A percentile compares a stretch with the other conserved stretches of the same genome.
Conservation (phyloP, 2,113 vertebrate genomes). For the Spheniscus mendiculus region DNA sequence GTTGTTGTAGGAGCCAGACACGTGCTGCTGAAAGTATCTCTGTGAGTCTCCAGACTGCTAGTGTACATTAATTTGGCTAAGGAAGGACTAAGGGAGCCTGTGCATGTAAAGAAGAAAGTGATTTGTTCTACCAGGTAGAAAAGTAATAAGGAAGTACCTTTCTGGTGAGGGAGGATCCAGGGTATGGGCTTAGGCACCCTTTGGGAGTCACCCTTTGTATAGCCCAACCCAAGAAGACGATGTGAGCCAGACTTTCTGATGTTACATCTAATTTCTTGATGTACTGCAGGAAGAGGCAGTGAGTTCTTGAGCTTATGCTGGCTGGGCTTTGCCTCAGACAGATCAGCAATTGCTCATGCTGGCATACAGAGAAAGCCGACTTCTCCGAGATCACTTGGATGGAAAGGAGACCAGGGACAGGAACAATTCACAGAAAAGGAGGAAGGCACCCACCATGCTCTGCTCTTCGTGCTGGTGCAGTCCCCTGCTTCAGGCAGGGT, state of each 20-base stretch:
- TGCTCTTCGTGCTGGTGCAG: not conserved
- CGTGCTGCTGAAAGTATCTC: rapidly evolving
- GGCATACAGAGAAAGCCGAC: not conserved
- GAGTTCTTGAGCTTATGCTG: not conserved
- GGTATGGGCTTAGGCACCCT: not conserved
- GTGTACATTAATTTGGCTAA: rapidly evolving
- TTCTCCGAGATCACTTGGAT: not conserved
- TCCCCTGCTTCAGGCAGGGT: not conserved
- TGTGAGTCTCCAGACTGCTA: not conserved
- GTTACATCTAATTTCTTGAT: not conserved
- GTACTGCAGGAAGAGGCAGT: not conserved
- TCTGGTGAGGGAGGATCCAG: not conserved
- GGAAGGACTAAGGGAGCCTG: not conserved
- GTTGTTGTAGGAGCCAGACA: not conserved
- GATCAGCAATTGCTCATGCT: rapidly evolving
- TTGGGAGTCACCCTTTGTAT: not conserved
- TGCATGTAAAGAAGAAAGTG: not conserved
- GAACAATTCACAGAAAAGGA: not conserved
- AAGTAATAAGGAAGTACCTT: not conserved
- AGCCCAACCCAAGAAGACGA: not conserved
- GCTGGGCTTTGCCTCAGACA: not conserved
- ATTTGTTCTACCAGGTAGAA: not conserved
- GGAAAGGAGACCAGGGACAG: not conserved
- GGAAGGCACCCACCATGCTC: rapidly evolving
- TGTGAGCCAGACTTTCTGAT: not conserved